These are phyloP conservation scores for Dioctria linearis DNA, from an alignment of 2,888 invertebrate genomes.

Conservation along the genomic window DNA sequence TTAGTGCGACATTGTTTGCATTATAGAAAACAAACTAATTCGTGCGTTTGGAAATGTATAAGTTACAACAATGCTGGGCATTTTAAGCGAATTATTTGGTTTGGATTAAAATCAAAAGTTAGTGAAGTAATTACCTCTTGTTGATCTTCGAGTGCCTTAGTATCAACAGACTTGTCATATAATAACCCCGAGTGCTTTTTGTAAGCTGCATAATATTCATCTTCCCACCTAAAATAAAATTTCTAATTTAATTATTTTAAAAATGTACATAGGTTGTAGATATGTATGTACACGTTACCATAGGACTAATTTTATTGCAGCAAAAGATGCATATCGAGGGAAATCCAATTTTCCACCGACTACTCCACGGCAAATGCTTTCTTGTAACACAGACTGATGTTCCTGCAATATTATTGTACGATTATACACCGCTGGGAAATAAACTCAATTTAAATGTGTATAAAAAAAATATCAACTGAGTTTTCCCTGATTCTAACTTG, in stretches of 20 bases:
- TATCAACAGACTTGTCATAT: slow-evolving; percentile 65
- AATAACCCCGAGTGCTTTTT: slow-evolving; percentile 76
- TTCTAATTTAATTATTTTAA: too few species aligned
- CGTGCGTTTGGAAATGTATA: too few species aligned
- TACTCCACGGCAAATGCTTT: slow-evolving; percentile 83
- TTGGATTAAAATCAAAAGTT: too few species aligned
- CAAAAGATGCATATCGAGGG: slow-evolving; percentile 87
- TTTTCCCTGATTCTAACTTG: too few species aligned
- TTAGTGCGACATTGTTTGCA: too few species aligned
- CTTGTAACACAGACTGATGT: slow-evolving; percentile 83
- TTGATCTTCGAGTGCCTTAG: slow-evolving; percentile 60
- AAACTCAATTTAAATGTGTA: too few species aligned
- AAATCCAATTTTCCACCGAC: slow-evolving; percentile 87
- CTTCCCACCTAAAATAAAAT: slow-evolving; percentile 76
- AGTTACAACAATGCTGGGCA: too few species aligned
- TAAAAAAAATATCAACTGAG: too few species aligned
- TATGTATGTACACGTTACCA: slow-evolving; percentile 72
- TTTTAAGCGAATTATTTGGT: too few species aligned
- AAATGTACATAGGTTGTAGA: neutral
- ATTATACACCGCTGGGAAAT: neutral
- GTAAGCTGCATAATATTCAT: slow-evolving; percentile 84
- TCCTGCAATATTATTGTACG: slow-evolving; percentile 70
- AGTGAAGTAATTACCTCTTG: slow-evolving; percentile 66
- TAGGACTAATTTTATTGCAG: slow-evolving; percentile 85
- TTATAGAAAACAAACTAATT: too few species aligned